Evolutionary conservation across 2,888 invertebrate genomes (phyloP), one percentile per base, ranked within the genome.

Genomic region (Lochmaea capreae): DNA sequence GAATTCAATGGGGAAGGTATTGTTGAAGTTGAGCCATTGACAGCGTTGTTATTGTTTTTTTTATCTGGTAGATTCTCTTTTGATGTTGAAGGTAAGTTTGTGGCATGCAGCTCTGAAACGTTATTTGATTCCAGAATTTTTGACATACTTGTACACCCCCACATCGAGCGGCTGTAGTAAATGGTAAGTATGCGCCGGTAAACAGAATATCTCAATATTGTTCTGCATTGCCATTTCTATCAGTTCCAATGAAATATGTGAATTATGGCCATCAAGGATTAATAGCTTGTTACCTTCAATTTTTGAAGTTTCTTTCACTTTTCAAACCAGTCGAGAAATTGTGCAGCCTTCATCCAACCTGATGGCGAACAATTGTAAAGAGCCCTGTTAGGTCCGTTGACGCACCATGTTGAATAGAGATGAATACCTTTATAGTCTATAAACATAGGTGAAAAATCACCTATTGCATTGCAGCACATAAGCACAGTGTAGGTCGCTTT

Each of bases 191-290:
- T 74, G 71, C 1, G 71, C 68, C n/a, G n/a, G n/a, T n/a, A n/a
- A n/a, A n/a, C 18, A 72, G 75, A 16, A 75, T n/a, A 78, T 39
- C 71, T 76, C 75, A 65, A 76, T 77, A 22, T 78, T 62, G 43
- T 77, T 72, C 58, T 62, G 58, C 2, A 39, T 42, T 2, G 73
- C 76, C 49, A 65, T 58, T 16, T 74, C 77, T 46, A 78, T 69
- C 18, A 78, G 54, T 5, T 58, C 52, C 14, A 77, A 2, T 18
- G 76, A 63, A n/a, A 76, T 65, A 62, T 78, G 77, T 3, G 73
- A 77, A 66, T 78, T 77, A 54, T 78, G 76, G 16, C 71, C 76
- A 71, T 78, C 75, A n/a, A 71, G 72, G 39, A 78, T 77, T 54
- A 76, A 52, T n/a, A 77, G 57, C 57, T 76, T 77, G 3, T 57